These are phyloP conservation scores for Oreochromis spilurus DNA, from an alignment of 2,113 vertebrate species.

Conservation along the genomic window DNA sequence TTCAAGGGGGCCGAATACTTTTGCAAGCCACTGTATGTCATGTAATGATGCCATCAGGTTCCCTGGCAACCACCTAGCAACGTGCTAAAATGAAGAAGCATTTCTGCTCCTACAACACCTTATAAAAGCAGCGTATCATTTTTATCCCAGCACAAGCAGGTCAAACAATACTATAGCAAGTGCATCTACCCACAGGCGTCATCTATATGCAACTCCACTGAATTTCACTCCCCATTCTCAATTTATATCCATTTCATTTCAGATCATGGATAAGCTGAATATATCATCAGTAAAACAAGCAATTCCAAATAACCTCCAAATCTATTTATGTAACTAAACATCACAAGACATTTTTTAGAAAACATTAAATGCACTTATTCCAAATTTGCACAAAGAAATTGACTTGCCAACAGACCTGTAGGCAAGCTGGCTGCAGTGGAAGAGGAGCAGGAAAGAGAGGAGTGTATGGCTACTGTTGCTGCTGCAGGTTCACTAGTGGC, in stretches of 20 bases:
- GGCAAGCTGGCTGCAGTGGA: constrained; percentile 50
- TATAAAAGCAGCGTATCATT: not conserved
- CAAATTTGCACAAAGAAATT: not conserved
- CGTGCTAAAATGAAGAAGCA: not conserved
- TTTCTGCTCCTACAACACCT: not conserved
- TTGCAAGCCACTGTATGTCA: too few species aligned
- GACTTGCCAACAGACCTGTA: constrained; percentile 55
- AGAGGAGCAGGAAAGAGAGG: constrained; percentile 44
- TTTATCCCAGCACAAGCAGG: not conserved
- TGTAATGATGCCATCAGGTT: not conserved
- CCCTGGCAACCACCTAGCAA: not conserved
- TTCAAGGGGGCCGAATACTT: too few species aligned
- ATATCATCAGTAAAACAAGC: not conserved
- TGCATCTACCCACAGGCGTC: not conserved
- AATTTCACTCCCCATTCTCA: not conserved
- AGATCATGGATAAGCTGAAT: not conserved
- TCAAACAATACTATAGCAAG: not conserved
- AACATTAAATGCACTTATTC: not conserved
- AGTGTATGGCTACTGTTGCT: constrained; percentile 33
- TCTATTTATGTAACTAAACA: not conserved
- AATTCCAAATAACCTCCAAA: not conserved
- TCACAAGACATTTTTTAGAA: not conserved
- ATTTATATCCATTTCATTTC: not conserved
- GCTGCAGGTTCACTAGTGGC: constrained; percentile 52
- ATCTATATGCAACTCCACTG: not conserved